Base-by-base conservation (phyloP, 2,113 vertebrate species). In the Hemichromis elongatus region DNA sequence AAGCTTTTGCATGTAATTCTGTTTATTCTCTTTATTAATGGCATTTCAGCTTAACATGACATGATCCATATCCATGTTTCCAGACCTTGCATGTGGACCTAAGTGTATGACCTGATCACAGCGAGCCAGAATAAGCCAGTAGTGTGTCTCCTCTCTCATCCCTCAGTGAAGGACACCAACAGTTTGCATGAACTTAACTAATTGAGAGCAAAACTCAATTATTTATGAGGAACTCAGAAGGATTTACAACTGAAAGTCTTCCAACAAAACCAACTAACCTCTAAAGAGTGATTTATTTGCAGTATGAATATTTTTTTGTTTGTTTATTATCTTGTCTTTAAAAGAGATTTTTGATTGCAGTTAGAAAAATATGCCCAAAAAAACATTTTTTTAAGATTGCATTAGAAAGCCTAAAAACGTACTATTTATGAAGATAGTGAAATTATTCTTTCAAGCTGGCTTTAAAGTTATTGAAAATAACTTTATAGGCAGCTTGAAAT, bases 271-370 rank as follows among this genome's bases (percentile, higher is more conserved):
- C 33, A 63, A 37, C 19, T 63, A 63, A n/a, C 18, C 59, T 63
- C 33, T 63, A 63, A 63, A 37, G 19, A 7, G 10, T 2, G 33
- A 21, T 37, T 37, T 63, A 63, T 63, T 37, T 4, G 59, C 28
- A 61, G 57, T 19, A 2, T 0, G 3, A 1, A 4, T 9, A 16
- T 12, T 7, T 14, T 14, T 45, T 5, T 1, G n/a, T 13, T 16
- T 11, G 53, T 55, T 55, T 61, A 61, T 61, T 63, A 35, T 11
- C 18, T 37, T 63, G 37, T 37, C n/a, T n/a, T 37, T 3, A n/a
- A 12, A 37, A 63, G 0, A 7, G 30, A 63, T 37, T n/a, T 63
- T n/a, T 59, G 16, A 19, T 61, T 61, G 9, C 33, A 63, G 6
- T 63, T 63, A 63, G 6, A 63, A 63, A 63, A 63, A 66, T 21